These are phyloP conservation scores for Bombus cullumanus DNA, from an alignment of 1,140 invertebrate genomes.

Conservation along the genomic window DNA sequence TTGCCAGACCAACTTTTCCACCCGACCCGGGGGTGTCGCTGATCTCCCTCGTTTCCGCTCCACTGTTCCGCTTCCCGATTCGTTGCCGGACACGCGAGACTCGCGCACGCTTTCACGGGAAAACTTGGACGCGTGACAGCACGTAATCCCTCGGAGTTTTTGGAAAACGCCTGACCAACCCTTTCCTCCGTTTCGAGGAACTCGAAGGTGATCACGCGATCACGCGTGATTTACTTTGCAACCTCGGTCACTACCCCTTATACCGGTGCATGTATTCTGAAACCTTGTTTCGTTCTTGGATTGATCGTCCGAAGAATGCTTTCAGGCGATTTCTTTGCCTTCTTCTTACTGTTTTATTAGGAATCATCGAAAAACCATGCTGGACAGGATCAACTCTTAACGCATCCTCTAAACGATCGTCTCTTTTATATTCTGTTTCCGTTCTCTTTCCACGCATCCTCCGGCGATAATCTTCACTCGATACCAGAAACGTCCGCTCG, in stretches of 20 bases:
- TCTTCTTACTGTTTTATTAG: too few relatives aligned
- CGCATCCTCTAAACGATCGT: neutral
- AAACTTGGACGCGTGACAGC: conserved; percentile 30
- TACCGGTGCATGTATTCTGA: too few relatives aligned
- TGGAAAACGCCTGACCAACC: neutral
- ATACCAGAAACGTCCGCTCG: neutral
- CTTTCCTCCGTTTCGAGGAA: conserved; percentile 14
- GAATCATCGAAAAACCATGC: too few relatives aligned
- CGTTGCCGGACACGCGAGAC: conserved; percentile 12
- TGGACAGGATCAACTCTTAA: neutral
- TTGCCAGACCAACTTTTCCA: conserved; percentile 9
- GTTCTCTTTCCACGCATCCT: too few relatives aligned
- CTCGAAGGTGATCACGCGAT: conserved; percentile 30
- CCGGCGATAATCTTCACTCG: too few relatives aligned
- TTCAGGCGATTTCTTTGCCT: too few relatives aligned
- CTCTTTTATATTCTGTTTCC: neutral
- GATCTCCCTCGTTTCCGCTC: neutral
- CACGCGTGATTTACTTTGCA: conserved; percentile 28
- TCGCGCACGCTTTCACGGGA: neutral
- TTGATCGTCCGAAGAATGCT: too few relatives aligned
- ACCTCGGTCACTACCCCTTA: neutral
- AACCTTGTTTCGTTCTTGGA: neutral
- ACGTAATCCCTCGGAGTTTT: conserved; percentile 16
- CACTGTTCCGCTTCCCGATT: neutral
- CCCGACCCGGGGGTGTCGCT: neutral